Base-by-base conservation (phyloP, 2,888 invertebrate species). In the Pyrrhosoma nymphula region DNA sequence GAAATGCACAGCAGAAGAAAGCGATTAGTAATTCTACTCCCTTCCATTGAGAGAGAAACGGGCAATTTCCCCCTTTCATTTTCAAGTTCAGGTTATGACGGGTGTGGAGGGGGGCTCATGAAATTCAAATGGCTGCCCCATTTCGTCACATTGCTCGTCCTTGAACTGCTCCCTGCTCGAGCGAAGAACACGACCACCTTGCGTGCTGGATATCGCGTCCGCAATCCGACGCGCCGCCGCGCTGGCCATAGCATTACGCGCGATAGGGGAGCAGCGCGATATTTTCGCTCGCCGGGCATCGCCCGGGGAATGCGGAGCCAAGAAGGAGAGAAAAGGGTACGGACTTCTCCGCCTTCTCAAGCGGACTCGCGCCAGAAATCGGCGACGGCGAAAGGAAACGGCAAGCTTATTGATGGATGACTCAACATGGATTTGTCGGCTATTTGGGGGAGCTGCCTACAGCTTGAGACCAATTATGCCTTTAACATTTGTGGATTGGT, bases 71-170 rank as follows among this genome's bases (percentile, higher is more conserved):
- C 35, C 60, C 18, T 60, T 20, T 82, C 82, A 35, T 82, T 82
- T 82, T 18, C 75, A 35, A 30, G 82, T 35, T 35, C 82, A 35
- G 23, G 69, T 69, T 10, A 96, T 96, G 8, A 12, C 16, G 60
- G 16, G 60, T 8, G 16, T 3, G 47, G 96, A 96, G 95, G 95
- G 95, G 95, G 91, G 88, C 88, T 95, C 95, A 90, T 82, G 82
- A 82, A 35, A 82, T 82, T 82, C 82, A 35, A 82, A 82, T 82
- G 14, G 35, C 30, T 2, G 30, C 35, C 35, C 35, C 82, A 35
- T 30, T 35, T 82, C 35, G 82, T 35, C 82, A 35, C 82, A 82
- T 82, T 82, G 30, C 82, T 82, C 82, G 82, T n/a, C 82, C 82
- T 30, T 82, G 82, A 35, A 82, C 82, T 4, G 35, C 30, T 82